A percentile compares a stretch with the other conserved stretches of the same genome.
Conservation (phyloP, 2,113 vertebrate genomes). For the Dissostichus mawsoni region DNA sequence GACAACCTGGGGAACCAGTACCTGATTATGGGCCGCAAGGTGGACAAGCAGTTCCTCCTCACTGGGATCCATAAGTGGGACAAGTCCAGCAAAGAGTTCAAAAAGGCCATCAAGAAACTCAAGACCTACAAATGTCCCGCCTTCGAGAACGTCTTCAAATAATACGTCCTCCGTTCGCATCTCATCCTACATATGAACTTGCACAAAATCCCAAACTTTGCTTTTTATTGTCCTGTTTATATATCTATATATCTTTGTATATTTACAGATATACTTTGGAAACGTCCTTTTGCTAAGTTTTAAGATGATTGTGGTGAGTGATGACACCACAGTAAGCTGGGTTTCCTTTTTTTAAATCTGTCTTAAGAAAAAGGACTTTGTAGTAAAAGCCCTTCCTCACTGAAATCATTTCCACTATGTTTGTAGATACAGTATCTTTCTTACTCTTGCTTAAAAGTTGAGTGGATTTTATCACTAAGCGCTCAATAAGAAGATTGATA, state of each 20-base stretch:
- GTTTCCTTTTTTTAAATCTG: constrained; percentile 27
- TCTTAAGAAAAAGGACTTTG: constrained; percentile 38
- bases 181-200: constrained; percentile 79
- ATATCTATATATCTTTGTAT: constrained; percentile 82
- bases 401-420: constrained; percentile 45
- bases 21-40: constrained; percentile 97
- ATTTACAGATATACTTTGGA: constrained; percentile 75
- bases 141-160: constrained; percentile 94
- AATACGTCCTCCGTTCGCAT: constrained; percentile 65
- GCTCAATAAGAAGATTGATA: neutral
- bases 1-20: constrained; percentile 91
- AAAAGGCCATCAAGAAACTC: constrained; percentile 95
- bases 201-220: constrained; percentile 78
- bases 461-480: neutral
- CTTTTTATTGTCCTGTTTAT: constrained; percentile 79
- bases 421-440: constrained; percentile 42
- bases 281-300: constrained; percentile 51
- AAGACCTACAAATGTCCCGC: constrained; percentile 92
- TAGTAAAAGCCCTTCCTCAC: constrained; percentile 35
- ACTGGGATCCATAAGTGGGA: constrained; percentile 99
- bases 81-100: constrained; percentile 97
- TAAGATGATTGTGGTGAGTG: constrained; percentile 45
- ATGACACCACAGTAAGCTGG: constrained; percentile 30
- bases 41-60: constrained; percentile 94
- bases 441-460: no score